Base-by-base conservation (phyloP, 1,140 invertebrate genomes). In the Paracyclopina nana region DNA sequence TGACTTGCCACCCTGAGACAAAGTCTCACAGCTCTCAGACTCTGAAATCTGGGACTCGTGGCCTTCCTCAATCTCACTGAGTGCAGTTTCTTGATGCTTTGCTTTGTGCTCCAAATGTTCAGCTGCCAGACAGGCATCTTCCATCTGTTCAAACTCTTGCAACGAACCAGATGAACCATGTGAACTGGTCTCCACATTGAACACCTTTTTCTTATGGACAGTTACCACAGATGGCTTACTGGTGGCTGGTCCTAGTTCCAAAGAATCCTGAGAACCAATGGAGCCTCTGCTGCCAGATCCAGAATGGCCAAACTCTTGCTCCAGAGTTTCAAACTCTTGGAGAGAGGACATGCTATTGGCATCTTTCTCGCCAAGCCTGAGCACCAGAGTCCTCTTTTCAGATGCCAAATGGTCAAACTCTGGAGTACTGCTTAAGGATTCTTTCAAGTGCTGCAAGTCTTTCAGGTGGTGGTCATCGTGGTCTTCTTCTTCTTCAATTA, bases 91-190 rank as follows among this genome's bases (percentile, higher is more conserved):
- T 62, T 90, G 85, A 61, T 86, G 77, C 59, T 82, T 79, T 0
- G 79, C 83, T 55, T 77, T 72, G 22, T 81, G 68, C 65, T 88
- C 83, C 40, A 82, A 79, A 49, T 78, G 70, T 54, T 83, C 77
- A 1, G 77, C 79, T 61, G 85, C 79, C 29, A 78, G 72, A 60
- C 87, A 84, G 20, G 86, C 84, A 53, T 74, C 77, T 64, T 96
- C 90, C 0, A 94, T 63, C 1, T 80, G 77, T 72, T 94, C 88
- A 64, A 94, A 94, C 64, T 96, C 90, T 61, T 87, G 86, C 2
- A 92, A 65, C 16, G 87, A 94, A 4, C 80, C 83, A 26, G 87
- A 64, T 1, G 85, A 90, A 14, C 86, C 83, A n/a, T 88, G 63
- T 1, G 85, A 91, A 14, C 87, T 70, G 63, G 90, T 82, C 65